Percentiles rank a stretch among this genome's conserved stretches.
Conservation (phyloP, 2,113 vertebrate species). For the Cyanocitta stelleri region DNA sequence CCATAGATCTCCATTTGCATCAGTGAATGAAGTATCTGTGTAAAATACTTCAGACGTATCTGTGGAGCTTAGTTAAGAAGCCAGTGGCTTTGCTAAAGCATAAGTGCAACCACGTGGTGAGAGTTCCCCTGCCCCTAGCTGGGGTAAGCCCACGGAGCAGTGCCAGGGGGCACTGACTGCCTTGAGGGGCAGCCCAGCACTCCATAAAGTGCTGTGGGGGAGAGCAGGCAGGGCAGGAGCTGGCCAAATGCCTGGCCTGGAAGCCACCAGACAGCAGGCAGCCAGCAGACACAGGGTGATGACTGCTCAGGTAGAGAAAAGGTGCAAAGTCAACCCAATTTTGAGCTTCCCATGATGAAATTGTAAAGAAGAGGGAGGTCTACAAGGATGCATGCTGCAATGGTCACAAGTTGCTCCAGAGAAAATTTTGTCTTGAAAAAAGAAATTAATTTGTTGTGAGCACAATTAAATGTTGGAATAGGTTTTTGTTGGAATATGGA, state of each 20-base stretch:
- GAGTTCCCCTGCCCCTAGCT: background rate
- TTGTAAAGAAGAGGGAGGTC: background rate
- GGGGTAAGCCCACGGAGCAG: background rate
- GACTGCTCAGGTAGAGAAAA: background rate
- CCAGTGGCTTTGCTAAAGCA: background rate
- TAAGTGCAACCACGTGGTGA: background rate
- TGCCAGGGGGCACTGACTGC: background rate
- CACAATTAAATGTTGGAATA: background rate
- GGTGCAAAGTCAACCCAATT: background rate
- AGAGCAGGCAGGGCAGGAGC: background rate
- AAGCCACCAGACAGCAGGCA: background rate
- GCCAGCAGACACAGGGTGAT: background rate
- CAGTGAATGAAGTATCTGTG: background rate
- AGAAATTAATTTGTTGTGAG: background rate
- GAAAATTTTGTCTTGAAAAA: background rate
- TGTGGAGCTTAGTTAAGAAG: background rate
- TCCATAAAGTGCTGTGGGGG: accelerated
- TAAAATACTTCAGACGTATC: background rate
- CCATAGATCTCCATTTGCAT: background rate
- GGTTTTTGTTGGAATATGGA: background rate
- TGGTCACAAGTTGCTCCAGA: background rate
- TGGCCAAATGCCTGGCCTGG: background rate
- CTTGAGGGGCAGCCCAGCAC: background rate
- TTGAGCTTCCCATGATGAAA: background rate
- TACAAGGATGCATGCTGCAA: accelerated